Evolutionary conservation across 2,888 invertebrate genomes (phyloP), one percentile per base, ranked within the genome.

Genomic region (Pristionchus japonicus): DNA sequence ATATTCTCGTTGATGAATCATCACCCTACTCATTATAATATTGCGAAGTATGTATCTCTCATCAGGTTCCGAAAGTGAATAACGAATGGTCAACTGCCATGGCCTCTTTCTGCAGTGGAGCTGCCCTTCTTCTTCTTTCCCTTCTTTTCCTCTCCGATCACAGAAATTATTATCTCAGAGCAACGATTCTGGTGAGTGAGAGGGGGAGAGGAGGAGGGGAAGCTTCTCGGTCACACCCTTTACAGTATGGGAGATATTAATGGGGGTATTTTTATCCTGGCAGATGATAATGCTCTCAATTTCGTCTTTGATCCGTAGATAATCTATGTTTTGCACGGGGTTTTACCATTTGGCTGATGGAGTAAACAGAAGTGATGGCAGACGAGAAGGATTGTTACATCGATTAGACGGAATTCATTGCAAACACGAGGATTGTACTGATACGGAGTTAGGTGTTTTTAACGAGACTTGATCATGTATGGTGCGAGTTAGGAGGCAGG

Each of bases 81-180:
- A 27, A 84, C 6, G 84, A 84, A 37, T 57, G 23, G 34, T 20
- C 57, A 13, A 84, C 61, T 9, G 20, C 34, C 4, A 37, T 84
- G n/a, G 57, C 84, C 7, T 20, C 57, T 2, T 61, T 84, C n/a
- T 49, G 40, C 37, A 61, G 40, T 57, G 84, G 84, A 40, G 47
- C n/a, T 17, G 43, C 84, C 23, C 11, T 84, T 17, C 84, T 84
- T 43, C 57, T 84, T 27, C 84, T 84, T 20, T 84, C 84, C 3
- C 57, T 84, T 17, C 84, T 84, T 31, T 15, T 84, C 23, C 84
- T 84, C 20, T 84, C 84, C 40, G 84, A 84, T 61, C 84, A 84
- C 61, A 37, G 84, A 61, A 84, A 84, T 61, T 37, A 23, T 20
- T 84, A 84, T 61, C n/a, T 37, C 13, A 57, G 84, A n/a, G 84